Evolutionary conservation across 2,797 vertebrate species (phyloP), one percentile per base, ranked within the genome.

Genomic region (Calcarius lapponicus): DNA sequence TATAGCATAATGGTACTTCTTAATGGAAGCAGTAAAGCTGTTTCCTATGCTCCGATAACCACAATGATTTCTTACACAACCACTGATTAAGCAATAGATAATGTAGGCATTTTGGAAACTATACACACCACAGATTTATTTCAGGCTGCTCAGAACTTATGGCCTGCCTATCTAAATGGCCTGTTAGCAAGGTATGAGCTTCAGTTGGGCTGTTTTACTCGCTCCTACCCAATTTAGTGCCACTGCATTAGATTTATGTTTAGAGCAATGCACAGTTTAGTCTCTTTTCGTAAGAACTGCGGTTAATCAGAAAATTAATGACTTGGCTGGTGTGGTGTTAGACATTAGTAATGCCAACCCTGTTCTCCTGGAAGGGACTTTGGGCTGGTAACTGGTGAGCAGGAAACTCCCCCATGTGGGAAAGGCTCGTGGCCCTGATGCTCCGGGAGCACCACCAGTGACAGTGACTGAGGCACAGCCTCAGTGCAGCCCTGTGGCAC

Each of bases 71-170:
- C 93, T 96, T 97, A 93, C 91, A 95, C 86, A 97, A 94, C 90
- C 90, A 96, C 94, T 96, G 97, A 97, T 96, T 96, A 97, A 96
- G 97, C 93, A 93, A 95, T 92, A 97, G 91, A 97, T 96, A 95
- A 97, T 61, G 40, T 26, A 91, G 95, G 93, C 80, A 86, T 97
- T 96, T 96, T 80, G 72, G 74, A 96, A 97, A 96, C 93, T 88
- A 40, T 92, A 69, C 83, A 91, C 8, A 6, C 75, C 69, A 95
- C 66, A 75, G 75, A 96, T 96, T 96, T 93, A 73, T 97, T 90
- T 75, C 71, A 81, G 65, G 32, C 88, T 69, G 57, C 75, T 96
- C 88, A 72, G 74, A 94, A 97, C 94, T 92, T 86, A 97, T 32
- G 60, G 51, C 24, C 80, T 83, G 36, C 79, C 91, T 95, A 47